phyloP scores from a whole-genome alignment of 2,797 vertebrate species.

The Spea hammondii region DNA sequence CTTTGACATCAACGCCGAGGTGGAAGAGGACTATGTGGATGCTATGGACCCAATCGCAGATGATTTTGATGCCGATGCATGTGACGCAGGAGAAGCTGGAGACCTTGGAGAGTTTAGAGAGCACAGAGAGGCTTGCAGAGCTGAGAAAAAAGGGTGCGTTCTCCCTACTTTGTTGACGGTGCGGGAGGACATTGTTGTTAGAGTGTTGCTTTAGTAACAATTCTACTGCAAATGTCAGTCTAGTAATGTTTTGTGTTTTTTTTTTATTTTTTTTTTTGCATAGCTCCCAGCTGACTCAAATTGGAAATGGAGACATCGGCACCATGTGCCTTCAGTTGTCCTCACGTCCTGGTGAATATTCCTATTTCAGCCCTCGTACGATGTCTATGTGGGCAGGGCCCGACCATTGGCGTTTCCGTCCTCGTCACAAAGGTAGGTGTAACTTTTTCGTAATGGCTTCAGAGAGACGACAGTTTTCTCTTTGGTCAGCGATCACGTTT shows the following conservation, averaged over 20 bases:
- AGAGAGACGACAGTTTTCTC: not conserved
- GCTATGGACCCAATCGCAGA: constrained; percentile 58
- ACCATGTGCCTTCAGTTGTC: constrained; percentile 88
- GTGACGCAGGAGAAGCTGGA: constrained; percentile 55
- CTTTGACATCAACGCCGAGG: constrained; percentile 79
- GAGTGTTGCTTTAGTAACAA: not conserved
- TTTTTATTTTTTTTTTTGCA: not conserved
- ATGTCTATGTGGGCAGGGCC: constrained; percentile 94
- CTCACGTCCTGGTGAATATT: constrained; percentile 88
- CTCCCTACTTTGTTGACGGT: not conserved
- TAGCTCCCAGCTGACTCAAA: constrained; percentile 66
- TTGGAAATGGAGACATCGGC: constrained; percentile 76
- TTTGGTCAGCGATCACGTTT: not conserved
- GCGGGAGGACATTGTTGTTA: not conserved
- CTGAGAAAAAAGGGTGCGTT: constrained; percentile 1
- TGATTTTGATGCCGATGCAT: constrained; percentile 73
- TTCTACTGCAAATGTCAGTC: not conserved
- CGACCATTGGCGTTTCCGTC: constrained; percentile 92
- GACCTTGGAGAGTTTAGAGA: constrained; percentile 46
- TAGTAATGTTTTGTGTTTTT: not conserved
- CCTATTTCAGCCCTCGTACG: constrained; percentile 92
- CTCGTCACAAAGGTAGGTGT: constrained; percentile 78
- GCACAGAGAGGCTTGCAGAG: constrained; percentile 46
- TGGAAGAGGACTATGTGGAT: constrained; percentile 67
- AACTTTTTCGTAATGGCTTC: not conserved